Evolutionary conservation across 2,113 vertebrate genomes (phyloP), one percentile per base, ranked within the genome.

Genomic region (Theristicus caerulescens): DNA sequence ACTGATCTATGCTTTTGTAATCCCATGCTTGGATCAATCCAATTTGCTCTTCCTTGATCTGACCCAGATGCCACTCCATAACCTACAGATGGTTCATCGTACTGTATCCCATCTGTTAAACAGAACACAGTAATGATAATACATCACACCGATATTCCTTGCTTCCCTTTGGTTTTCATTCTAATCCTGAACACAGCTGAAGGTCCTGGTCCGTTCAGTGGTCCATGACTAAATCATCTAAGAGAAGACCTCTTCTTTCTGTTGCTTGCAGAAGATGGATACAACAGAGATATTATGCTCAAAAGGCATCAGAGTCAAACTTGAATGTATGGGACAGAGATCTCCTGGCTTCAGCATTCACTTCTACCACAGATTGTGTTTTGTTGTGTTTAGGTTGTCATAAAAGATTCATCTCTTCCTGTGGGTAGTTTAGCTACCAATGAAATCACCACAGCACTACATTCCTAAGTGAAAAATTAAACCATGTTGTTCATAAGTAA

Each of bases 71-170:
- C 89, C 65, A 67, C 54, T 92, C 74, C 74, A 82, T 90, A 95
- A 97, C 95, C 94, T 96, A 96, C 96, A 97, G 97, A 96, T 97
- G 82, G 95, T 86, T 93, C 94, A 95, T 91, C 86, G 14, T 93
- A 94, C 86, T 88, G 91, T 94, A 91, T 88, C 90, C 96, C 96
- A 97, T 97, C 93, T 97, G 93, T 95, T 96, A 94, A 91, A 78
- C n/a, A 82, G 92, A 97, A 91, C 89, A 85, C 61, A 85, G 70
- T 96, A 97, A 94, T 97, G 94, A 97, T 77, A 93, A 97, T 94
- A 46, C 74, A 97, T 97, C 86, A 87, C 86, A 91, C 57, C 82
- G 87, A 51, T 94, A 92, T 83, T 94, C 83, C 34, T 92, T 92
- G 92, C 82, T 95, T 93, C 52, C 81, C 59, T 93, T 95, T 94